Evolutionary conservation across 1,140 invertebrate species (phyloP).

Genomic region (Steinernema khuongi): DNA sequence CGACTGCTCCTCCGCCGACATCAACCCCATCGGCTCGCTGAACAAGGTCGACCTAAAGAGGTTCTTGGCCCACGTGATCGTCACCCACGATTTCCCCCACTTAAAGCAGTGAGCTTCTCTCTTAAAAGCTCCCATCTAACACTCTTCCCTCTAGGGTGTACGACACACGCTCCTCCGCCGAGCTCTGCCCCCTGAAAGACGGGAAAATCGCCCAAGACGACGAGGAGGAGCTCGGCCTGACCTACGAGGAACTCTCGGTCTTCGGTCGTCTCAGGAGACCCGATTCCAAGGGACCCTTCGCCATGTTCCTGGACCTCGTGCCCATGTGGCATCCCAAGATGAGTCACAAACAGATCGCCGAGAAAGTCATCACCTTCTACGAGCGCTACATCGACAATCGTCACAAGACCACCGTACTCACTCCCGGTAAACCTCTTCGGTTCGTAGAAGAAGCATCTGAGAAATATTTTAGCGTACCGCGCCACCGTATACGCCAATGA

Average conservation of each 20-base stretch:
- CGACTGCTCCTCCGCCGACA: conserved; percentile 94
- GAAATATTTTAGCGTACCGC: conserved; percentile 68
- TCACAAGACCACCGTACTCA: conserved; percentile 96
- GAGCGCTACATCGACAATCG: conserved; percentile 88
- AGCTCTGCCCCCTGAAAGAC: conserved; percentile 77
- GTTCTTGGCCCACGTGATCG: conserved; percentile 73
- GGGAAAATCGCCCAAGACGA: conserved; percentile 68
- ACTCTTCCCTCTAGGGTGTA: conserved; percentile 66
- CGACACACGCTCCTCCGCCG: conserved; percentile 82
- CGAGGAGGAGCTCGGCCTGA: conserved; percentile 75
- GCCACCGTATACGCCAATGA: conserved; percentile 91
- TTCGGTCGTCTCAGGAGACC: conserved; percentile 83
- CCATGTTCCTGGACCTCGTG: conserved; percentile 86
- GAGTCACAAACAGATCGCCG: conserved; percentile 67
- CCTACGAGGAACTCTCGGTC: conserved; percentile 80
- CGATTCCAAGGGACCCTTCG: conserved; percentile 81
- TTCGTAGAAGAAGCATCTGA: background rate
- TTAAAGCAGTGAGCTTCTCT: conserved; percentile 59
- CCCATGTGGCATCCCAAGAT: conserved; percentile 71
- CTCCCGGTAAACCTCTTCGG: conserved; percentile 65
- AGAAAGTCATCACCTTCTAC: conserved; percentile 96
- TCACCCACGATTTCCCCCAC: conserved; percentile 69
- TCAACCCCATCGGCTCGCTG: conserved; percentile 96
- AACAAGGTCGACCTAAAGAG: conserved; percentile 86
- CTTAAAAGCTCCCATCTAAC: background rate